Evolutionary conservation across 2,113 vertebrate species (phyloP).

Genomic region (Pelmatolapia mariae): DNA sequence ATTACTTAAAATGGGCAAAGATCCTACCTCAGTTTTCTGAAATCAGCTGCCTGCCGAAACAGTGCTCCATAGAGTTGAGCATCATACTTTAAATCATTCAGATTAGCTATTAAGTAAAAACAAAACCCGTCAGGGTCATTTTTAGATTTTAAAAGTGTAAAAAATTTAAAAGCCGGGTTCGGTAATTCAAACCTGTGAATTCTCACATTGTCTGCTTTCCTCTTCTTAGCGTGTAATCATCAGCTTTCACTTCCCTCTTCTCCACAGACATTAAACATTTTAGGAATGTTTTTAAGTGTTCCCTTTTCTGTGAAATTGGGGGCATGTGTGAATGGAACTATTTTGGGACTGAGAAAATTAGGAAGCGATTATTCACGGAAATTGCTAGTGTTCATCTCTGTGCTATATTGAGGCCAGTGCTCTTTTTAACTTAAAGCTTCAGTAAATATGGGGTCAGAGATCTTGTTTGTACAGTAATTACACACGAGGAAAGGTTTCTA

Average conservation of each 20-base stretch:
- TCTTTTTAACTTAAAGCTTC: background rate
- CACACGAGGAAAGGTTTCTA: background rate
- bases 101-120: background rate
- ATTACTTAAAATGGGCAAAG: background rate
- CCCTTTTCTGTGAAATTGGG: background rate
- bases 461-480: constrained; percentile 45
- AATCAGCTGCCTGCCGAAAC: background rate
- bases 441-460: constrained; percentile 29
- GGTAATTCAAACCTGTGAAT: background rate
- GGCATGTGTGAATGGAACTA: background rate
- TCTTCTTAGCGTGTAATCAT: constrained; percentile 18
- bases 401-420: background rate
- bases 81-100: background rate
- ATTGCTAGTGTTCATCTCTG: constrained; percentile 35
- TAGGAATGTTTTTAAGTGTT: constrained; percentile 10
- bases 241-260: background rate
- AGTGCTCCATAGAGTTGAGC: background rate
- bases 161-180: background rate
- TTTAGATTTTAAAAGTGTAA: background rate
- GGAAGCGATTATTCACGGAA: constrained; percentile 39
- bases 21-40: background rate
- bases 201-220: background rate
- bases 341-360: constrained; percentile 41
- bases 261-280: background rate
- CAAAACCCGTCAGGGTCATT: background rate